phyloP scores from a whole-genome alignment of 2,113 vertebrate species.

The Anthoscopus minutus region DNA sequence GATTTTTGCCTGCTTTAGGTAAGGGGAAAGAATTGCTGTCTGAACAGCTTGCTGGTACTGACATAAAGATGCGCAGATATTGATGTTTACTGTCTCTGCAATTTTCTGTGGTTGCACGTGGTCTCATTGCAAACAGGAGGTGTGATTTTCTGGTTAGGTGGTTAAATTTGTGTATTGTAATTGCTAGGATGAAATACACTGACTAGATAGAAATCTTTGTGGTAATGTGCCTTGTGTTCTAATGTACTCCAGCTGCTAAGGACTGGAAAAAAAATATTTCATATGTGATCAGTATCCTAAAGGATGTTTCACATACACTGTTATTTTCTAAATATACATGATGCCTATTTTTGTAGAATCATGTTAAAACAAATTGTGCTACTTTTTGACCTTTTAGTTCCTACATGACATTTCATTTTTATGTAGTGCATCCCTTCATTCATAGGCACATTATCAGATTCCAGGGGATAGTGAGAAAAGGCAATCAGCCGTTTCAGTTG shows the following conservation, averaged over 20 bases:
- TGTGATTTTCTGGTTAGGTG: background rate
- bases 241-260: constrained; percentile 39
- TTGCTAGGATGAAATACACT: background rate
- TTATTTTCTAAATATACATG: background rate
- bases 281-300: background rate
- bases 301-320: background rate
- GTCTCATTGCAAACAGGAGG: background rate
- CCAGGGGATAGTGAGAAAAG: background rate
- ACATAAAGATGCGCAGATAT: background rate
- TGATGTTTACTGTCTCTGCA: background rate
- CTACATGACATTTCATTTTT: background rate
- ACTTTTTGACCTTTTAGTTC: background rate
- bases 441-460: background rate
- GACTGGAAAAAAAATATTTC: background rate
- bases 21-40: background rate
- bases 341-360: background rate
- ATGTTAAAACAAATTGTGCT: background rate
- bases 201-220: background rate
- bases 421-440: background rate
- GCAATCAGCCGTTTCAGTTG: constrained; percentile 8
- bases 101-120: background rate
- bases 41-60: background rate
- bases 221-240: background rate
- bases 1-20: background rate
- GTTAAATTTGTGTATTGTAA: constrained; percentile 2